phyloP scores from a whole-genome alignment of 2,888 invertebrate species.

The Mallateleia sp. region DNA sequence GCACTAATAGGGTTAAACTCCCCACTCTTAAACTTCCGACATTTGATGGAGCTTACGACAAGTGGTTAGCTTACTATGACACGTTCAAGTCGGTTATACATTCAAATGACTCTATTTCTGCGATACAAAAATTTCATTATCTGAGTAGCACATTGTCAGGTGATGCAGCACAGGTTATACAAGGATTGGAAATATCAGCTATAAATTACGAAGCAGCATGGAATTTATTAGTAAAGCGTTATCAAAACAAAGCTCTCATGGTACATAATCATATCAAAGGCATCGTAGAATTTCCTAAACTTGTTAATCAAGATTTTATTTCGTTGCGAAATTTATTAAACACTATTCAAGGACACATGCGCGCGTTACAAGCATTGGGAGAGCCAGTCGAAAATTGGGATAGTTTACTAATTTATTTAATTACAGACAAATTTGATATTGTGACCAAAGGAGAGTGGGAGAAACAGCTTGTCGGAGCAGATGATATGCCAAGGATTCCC shows the following conservation, averaged over 20 bases:
- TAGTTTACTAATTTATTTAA: conserved; percentile 76
- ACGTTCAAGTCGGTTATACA: conserved; percentile 77
- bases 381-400: conserved; percentile 79
- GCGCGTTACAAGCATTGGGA: conserved; percentile 73
- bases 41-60: conserved; percentile 75
- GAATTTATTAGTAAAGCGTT: conserved; percentile 58
- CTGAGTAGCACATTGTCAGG: no score
- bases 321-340: conserved; percentile 72
- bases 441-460: conserved; percentile 77
- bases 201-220: conserved; percentile 77
- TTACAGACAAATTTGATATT: conserved; percentile 77
- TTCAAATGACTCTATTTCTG: no score
- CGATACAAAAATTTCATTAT: no score
- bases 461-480: conserved; percentile 13
- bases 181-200: conserved; percentile 68
- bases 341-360: conserved; percentile 68
- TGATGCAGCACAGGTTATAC: conserved; percentile 71
- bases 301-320: conserved; percentile 47
- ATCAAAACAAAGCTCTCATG: conserved; percentile 73
- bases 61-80: conserved; percentile 77
- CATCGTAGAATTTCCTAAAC: conserved; percentile 64
- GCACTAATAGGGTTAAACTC: conserved; percentile 72
- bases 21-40: conserved; percentile 73
- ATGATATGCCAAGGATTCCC: conserved; percentile 4
- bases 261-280: conserved; percentile 74